Percentiles rank a stretch among this genome's conserved stretches.
phyloP scores from a whole-genome alignment of 2,797 vertebrate genomes.

The Melopsittacus undulatus region DNA sequence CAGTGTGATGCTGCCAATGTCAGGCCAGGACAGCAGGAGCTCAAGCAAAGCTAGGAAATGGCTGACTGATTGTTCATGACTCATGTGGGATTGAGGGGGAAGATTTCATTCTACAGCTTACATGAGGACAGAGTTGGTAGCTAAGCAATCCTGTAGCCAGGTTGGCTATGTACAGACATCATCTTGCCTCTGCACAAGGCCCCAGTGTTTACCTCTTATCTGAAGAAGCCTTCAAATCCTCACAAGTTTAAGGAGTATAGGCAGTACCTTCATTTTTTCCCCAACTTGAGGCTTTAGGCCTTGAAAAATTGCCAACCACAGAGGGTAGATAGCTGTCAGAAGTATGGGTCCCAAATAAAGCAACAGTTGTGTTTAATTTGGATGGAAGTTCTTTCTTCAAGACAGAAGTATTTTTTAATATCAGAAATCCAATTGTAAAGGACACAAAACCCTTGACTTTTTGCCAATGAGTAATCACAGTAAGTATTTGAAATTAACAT shows the following conservation, averaged over 20 bases:
- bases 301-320: not conserved
- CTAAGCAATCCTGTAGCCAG: not conserved
- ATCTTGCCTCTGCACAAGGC: not conserved
- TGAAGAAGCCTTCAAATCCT: not conserved
- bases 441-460: not conserved
- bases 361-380: not conserved
- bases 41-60: not conserved
- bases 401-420: not conserved
- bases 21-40: not conserved
- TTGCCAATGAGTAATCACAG: not conserved
- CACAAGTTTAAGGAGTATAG: not conserved
- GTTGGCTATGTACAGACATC: not conserved
- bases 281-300: not conserved
- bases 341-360: not conserved
- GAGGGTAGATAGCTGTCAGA: not conserved
- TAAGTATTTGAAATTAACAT: not conserved
- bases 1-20: not conserved
- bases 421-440: not conserved
- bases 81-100: rapidly evolving
- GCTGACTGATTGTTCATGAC: not conserved
- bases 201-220: not conserved
- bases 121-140: not conserved
- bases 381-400: not conserved
- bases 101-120: not conserved
- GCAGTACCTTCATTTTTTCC: not conserved